Percentiles rank a stretch among this genome's conserved stretches.
Conservation (phyloP, 2,888 invertebrate species). For the Myopa tessellatipennis region DNA sequence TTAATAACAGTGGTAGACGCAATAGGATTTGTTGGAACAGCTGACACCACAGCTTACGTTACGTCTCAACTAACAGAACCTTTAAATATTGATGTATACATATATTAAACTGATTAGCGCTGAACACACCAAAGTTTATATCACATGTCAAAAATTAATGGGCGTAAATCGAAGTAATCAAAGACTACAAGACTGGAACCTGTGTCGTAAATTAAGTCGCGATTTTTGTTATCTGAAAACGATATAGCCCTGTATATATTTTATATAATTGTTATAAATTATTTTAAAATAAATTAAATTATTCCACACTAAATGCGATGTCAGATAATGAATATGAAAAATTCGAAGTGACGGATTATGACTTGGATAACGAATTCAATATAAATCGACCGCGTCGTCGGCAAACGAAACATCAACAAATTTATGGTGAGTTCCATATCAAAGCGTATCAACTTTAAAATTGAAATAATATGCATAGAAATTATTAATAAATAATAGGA, state of each 20-base stretch:
- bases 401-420: constrained; percentile 89
- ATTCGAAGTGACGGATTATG: constrained; percentile 95
- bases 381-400: constrained; percentile 78
- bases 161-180: constrained; percentile 50
- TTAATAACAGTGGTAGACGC: no score
- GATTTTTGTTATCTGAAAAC: background rate
- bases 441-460: background rate
- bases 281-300: no score
- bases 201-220: background rate
- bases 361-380: constrained; percentile 93
- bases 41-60: no score
- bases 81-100: no score
- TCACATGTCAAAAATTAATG: constrained; percentile 43
- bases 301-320: constrained; percentile 52
- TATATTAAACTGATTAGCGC: background rate
- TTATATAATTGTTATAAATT: background rate
- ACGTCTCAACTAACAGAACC: no score
- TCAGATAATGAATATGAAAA: constrained; percentile 82
- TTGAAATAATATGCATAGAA: background rate
- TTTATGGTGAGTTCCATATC: constrained; percentile 78
- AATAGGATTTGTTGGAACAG: no score
- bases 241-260: background rate
- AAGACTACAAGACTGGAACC: background rate
- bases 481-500: constrained; percentile 71
- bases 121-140: background rate